A percentile compares a stretch with the other conserved stretches of the same genome.
Evolutionary conservation across 2,113 vertebrate species (phyloP).

Genomic region (Hemiprocne comata): DNA sequence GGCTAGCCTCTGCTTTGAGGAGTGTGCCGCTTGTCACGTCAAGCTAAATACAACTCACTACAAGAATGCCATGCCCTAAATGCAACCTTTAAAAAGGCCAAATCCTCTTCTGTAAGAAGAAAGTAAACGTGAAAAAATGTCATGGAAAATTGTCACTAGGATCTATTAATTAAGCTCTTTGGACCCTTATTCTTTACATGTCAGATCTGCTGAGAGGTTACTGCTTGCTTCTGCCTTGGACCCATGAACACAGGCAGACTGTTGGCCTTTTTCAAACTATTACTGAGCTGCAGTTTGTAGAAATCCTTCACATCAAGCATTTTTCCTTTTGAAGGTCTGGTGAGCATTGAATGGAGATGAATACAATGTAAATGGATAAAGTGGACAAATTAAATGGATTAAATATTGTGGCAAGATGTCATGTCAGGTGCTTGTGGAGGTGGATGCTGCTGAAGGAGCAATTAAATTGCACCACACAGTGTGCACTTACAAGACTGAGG

Average conservation of each 20-base stretch:
- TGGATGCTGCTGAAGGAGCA: neutral
- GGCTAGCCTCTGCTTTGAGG: neutral
- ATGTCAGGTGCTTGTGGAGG: neutral
- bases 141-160: neutral
- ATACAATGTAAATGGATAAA: neutral
- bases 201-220: neutral
- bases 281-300: neutral
- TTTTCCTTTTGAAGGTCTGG: neutral
- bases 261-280: neutral
- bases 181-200: neutral
- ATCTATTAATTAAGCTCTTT: neutral
- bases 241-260: neutral
- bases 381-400: neutral
- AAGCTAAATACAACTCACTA: neutral
- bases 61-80: neutral
- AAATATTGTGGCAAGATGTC: neutral
- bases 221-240: conserved; percentile 15
- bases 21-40: neutral
- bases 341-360: neutral
- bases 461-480: neutral
- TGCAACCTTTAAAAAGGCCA: conserved; percentile 1
- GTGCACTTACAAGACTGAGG: neutral
- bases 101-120: neutral
- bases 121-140: neutral
- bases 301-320: neutral